A percentile compares a stretch with the other conserved stretches of the same genome.
Evolutionary conservation across 2,888 invertebrate species (phyloP).

Genomic region (Orthosia incerta): DNA sequence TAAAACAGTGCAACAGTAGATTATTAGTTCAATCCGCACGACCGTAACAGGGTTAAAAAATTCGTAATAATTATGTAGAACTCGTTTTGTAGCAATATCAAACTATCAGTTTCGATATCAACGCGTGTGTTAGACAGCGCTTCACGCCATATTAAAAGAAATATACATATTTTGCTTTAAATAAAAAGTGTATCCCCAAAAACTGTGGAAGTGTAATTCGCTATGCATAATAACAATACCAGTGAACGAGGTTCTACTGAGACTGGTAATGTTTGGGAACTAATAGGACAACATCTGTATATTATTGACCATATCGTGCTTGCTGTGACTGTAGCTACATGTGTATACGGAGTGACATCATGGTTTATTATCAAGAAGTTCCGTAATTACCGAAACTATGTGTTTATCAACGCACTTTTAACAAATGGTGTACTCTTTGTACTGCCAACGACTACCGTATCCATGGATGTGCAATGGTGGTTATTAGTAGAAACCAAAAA

Average conservation of each 20-base stretch:
- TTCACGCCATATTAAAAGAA: too few species aligned
- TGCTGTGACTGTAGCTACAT: neutral
- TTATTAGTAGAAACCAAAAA: neutral
- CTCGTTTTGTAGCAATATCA: too few species aligned
- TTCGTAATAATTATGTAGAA: too few species aligned
- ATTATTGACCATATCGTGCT: neutral
- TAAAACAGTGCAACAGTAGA: too few species aligned
- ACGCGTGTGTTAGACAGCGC: too few species aligned
- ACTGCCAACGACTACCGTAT: neutral
- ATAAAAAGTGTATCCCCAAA: neutral
- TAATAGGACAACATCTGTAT: neutral
- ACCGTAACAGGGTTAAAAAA: too few species aligned
- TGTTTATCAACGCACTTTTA: neutral
- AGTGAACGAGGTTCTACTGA: neutral
- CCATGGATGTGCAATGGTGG: neutral
- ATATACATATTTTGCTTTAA: too few species aligned
- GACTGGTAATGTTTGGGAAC: neutral
- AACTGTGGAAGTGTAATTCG: neutral
- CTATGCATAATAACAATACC: neutral
- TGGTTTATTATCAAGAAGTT: conserved; percentile 5
- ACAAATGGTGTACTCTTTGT: neutral
- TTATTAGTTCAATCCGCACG: too few species aligned
- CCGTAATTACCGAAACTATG: conserved; percentile 6
- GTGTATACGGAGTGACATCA: conserved; percentile 5
- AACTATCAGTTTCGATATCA: too few species aligned